Evolutionary conservation across 2,797 vertebrate species (phyloP).

Genomic region (Todus mexicanus): DNA sequence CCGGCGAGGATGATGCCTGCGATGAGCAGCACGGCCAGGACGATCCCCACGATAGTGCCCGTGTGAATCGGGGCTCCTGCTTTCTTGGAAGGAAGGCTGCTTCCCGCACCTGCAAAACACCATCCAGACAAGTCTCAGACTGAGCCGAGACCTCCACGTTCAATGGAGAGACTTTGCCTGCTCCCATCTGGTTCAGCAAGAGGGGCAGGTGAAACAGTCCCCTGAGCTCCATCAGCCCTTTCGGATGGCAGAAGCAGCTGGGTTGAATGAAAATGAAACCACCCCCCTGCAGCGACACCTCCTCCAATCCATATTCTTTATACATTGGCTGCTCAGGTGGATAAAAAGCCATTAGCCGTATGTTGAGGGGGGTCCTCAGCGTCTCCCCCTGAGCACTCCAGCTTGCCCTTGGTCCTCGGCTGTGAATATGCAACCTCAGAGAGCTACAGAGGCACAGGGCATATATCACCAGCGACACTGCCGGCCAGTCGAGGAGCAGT

Average conservation of each 20-base stretch:
- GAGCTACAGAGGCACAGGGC: not conserved
- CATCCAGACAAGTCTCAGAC: too few species aligned
- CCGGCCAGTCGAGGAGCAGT: not conserved
- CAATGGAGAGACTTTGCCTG: not conserved
- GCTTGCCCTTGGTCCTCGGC: not conserved
- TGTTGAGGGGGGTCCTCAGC: not conserved
- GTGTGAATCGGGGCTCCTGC: constrained; percentile 77
- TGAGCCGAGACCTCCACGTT: rapidly evolving
- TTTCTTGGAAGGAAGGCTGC: constrained; percentile 57
- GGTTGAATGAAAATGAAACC: not conserved
- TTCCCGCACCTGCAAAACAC: constrained; percentile 34
- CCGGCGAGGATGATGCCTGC: constrained; percentile 83
- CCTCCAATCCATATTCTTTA: not conserved
- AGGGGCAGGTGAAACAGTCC: too few species aligned
- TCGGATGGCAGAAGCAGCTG: not conserved
- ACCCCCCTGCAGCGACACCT: not conserved
- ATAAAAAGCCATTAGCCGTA: not conserved
- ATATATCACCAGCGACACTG: not conserved
- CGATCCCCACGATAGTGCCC: constrained; percentile 87
- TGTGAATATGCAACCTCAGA: not conserved
- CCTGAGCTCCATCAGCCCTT: not conserved
- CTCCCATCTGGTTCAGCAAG: not conserved
- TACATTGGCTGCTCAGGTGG: not conserved
- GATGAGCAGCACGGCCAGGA: constrained; percentile 84
- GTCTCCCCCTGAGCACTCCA: not conserved